Percentiles rank a stretch among this genome's conserved stretches.
phyloP scores from a whole-genome alignment of 2,888 invertebrate species.

The Argynnis bischoffii region DNA sequence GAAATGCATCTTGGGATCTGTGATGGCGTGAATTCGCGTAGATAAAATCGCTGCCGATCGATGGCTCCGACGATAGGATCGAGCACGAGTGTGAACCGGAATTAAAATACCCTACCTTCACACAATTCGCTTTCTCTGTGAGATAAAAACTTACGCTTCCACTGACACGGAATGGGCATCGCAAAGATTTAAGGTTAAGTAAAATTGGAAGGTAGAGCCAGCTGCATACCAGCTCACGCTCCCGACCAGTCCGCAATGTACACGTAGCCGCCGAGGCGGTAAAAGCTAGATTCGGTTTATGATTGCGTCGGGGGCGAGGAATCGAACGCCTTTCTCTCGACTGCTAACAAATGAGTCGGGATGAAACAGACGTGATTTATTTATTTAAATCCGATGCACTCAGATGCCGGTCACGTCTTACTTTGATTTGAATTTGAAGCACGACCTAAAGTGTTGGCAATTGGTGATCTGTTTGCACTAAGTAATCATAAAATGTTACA shows the following conservation, averaged over 20 bases:
- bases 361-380: slow-evolving; percentile 65
- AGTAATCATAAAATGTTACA: slow-evolving; percentile 47
- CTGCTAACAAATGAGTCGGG: slow-evolving; percentile 70
- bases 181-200: slow-evolving; percentile 46
- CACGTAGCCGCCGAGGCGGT: slow-evolving; percentile 56
- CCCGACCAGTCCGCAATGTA: slow-evolving; percentile 35
- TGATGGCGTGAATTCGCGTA: slow-evolving; percentile 51
- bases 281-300: slow-evolving; percentile 64
- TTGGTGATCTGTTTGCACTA: slow-evolving; percentile 49
- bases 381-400: slow-evolving; percentile 71
- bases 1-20: slow-evolving; percentile 42
- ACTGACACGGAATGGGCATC: slow-evolving; percentile 53
- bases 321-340: slow-evolving; percentile 73
- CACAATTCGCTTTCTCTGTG: slow-evolving; percentile 57
- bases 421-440: slow-evolving; percentile 56
- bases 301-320: slow-evolving; percentile 64
- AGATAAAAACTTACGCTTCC: slow-evolving; percentile 59
- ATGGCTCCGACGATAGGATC: slow-evolving; percentile 46
- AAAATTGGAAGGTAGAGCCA: slow-evolving; percentile 48
- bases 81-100: slow-evolving; percentile 44
- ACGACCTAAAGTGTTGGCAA: slow-evolving; percentile 63
- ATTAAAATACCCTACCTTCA: slow-evolving; percentile 44
- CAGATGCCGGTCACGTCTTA: slow-evolving; percentile 67
- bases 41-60: slow-evolving; percentile 50
- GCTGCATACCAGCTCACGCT: slow-evolving; percentile 31